Evolutionary conservation across 2,113 vertebrate species (phyloP).

Genomic region (Lepidothrix coronata): DNA sequence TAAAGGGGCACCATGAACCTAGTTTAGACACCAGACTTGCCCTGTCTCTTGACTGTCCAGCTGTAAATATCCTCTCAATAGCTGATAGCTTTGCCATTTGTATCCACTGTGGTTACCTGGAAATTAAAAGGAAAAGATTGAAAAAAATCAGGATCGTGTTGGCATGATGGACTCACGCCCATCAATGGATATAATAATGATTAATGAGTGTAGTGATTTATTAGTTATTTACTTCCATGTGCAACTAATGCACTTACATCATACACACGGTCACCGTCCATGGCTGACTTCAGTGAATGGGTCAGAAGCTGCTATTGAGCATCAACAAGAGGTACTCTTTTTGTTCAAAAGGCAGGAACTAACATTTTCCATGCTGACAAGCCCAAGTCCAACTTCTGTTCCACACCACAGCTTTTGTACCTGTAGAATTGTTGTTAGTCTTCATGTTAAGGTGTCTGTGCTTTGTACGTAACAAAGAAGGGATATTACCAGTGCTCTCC

Average conservation of each 20-base stretch:
- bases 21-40: background rate
- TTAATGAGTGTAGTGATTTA: background rate
- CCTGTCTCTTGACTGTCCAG: background rate
- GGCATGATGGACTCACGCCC: background rate
- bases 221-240: background rate
- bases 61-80: background rate
- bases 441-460: background rate
- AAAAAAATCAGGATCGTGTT: background rate
- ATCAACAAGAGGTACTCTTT: background rate
- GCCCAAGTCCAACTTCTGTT: background rate
- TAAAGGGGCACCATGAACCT: constrained; percentile 32
- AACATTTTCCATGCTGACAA: background rate
- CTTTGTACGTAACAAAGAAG: background rate
- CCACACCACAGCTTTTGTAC: background rate
- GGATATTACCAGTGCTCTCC: background rate
- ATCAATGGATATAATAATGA: background rate
- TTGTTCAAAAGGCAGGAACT: background rate
- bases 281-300: background rate
- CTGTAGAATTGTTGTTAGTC: background rate
- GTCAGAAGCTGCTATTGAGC: background rate
- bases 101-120: background rate
- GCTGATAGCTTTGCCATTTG: background rate
- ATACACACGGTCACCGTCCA: background rate
- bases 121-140: background rate
- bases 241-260: background rate